phyloP scores from a whole-genome alignment of 2,113 vertebrate species.

The Gymnocephalus cernua region DNA sequence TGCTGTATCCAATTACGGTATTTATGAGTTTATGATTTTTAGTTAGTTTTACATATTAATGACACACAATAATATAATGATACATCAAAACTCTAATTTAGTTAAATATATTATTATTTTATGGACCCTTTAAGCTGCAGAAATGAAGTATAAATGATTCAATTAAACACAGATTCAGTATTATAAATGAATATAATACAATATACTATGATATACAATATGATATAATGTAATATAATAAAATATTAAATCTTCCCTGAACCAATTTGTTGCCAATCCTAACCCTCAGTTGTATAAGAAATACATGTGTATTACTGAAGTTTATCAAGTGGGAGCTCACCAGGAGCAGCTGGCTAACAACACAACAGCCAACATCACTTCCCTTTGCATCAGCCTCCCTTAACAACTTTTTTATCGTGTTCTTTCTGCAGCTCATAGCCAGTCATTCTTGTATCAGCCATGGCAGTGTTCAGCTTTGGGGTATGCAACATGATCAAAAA shows the following conservation, averaged over 20 bases:
- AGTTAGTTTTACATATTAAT: constrained; percentile 28
- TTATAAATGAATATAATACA: constrained; percentile 12
- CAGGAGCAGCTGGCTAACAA: constrained; percentile 11
- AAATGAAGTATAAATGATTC: constrained; percentile 4
- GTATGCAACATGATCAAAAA: neutral
- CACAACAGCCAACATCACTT: neutral
- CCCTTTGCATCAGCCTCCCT: constrained; percentile 2
- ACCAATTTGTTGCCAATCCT: neutral
- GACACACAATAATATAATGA: constrained; percentile 12
- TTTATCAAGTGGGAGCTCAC: constrained; percentile 11
- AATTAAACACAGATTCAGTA: constrained; percentile 14
- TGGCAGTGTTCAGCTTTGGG: neutral
- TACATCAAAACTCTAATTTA: constrained; percentile 31
- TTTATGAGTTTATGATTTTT: constrained; percentile 56
- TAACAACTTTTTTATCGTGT: neutral
- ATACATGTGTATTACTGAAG: neutral
- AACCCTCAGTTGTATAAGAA: neutral
- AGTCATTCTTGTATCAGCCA: neutral
- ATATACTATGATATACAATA: constrained; percentile 2
- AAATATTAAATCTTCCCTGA: neutral
- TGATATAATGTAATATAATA: constrained; percentile 17
- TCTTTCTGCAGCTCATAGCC: constrained; percentile 3
- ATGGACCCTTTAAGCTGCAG: neutral
- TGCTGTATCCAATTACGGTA: constrained; percentile 40
- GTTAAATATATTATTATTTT: constrained; percentile 30